A percentile compares a stretch with the other conserved stretches of the same genome.
Evolutionary conservation across 2,113 vertebrate genomes (phyloP).

Genomic region (Sceloporus tristichus): DNA sequence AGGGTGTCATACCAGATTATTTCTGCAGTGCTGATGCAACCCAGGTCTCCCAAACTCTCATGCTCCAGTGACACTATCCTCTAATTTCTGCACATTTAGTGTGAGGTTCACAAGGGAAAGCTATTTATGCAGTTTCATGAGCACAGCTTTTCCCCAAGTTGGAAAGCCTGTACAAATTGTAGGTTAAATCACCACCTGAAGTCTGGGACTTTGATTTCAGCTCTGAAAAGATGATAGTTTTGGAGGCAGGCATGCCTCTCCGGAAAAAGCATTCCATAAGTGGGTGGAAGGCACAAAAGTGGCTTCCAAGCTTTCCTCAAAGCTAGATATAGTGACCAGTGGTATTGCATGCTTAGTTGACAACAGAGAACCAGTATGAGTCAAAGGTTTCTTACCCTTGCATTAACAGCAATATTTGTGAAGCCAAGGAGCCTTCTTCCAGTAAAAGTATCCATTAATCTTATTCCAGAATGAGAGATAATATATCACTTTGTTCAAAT

Average conservation of each 20-base stretch:
- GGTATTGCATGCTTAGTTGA: too few relatives aligned
- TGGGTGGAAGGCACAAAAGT: too few relatives aligned
- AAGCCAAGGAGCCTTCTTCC: background rate
- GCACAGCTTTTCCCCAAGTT: background rate
- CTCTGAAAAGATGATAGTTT: too few relatives aligned
- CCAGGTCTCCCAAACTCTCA: background rate
- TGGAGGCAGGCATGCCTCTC: too few relatives aligned
- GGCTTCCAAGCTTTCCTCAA: too few relatives aligned
- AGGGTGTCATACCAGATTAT: too few relatives aligned
- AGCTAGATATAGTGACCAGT: too few relatives aligned
- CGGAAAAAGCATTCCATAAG: too few relatives aligned
- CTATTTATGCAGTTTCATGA: background rate
- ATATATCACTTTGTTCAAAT: background rate
- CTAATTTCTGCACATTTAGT: background rate
- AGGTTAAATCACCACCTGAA: background rate
- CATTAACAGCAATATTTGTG: background rate
- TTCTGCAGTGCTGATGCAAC: too few relatives aligned
- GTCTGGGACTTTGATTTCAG: too few relatives aligned
- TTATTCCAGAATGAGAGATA: background rate
- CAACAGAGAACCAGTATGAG: too few relatives aligned
- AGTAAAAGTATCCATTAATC: background rate
- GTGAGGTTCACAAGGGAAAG: background rate
- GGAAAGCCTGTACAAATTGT: background rate
- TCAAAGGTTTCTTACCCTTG: too few relatives aligned
- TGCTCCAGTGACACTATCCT: background rate